Conservation (phyloP, 2,113 vertebrate species). For the Sceloporus tristichus region DNA sequence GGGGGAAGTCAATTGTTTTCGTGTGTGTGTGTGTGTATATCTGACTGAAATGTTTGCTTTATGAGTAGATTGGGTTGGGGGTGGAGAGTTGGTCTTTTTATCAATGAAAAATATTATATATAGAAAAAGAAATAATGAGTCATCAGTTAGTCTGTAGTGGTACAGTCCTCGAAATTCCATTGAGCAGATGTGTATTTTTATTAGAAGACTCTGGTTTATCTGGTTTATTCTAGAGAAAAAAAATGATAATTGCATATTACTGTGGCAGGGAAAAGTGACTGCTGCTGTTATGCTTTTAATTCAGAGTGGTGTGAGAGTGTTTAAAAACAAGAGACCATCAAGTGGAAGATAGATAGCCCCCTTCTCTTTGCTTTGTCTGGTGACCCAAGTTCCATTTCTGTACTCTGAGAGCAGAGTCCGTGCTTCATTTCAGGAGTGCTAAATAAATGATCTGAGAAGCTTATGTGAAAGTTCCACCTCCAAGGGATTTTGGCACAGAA, state of each 20-base stretch:
- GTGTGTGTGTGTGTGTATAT: no score
- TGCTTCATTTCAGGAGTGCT: neutral
- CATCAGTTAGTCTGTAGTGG: neutral
- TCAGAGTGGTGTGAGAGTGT: neutral
- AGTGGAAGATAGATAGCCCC: no score
- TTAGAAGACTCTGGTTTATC: neutral
- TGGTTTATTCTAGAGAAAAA: neutral
- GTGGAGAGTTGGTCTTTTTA: no score
- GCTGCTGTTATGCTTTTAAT: neutral
- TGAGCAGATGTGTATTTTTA: neutral
- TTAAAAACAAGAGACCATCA: neutral
- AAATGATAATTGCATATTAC: neutral
- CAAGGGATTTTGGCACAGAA: neutral
- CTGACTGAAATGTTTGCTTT: no score
- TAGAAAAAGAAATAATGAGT: no score
- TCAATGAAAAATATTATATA: no score
- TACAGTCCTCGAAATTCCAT: no score
- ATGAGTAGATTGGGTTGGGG: no score
- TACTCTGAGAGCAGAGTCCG: neutral
- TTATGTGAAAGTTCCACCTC: slow-evolving; percentile 11
- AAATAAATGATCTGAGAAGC: neutral
- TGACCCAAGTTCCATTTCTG: slow-evolving; percentile 14
- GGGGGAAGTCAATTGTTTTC: no score
- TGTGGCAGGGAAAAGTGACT: neutral
- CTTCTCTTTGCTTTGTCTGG: neutral